Base-by-base conservation (phyloP, 2,113 vertebrate species). In the Cygnus buccinator region DNA sequence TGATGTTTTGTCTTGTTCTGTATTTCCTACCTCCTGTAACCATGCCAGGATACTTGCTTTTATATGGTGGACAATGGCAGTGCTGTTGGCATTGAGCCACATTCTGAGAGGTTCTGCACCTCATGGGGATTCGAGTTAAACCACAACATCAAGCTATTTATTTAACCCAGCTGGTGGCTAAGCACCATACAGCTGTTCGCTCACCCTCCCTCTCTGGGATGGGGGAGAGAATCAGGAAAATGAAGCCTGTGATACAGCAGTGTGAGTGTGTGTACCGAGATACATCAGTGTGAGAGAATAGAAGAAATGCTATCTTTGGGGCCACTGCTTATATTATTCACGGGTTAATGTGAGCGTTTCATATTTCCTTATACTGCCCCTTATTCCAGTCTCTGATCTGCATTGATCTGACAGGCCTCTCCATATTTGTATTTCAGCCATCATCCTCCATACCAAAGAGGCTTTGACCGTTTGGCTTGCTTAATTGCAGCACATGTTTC, bases 41-140 rank as follows among this genome's bases (percentile, higher is more conserved):
- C 19, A 0, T 93, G 82, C 91, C 5, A 10, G 89, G 90, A 78
- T 93, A 87, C 84, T 84, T 92, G 90, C 92, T 89, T 95, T 96
- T 94, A 74, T 94, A 39, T 29, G 75, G 29, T 67, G 87, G 90
- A 97, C 95, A 96, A 96, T 96, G 67, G 84, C 59, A 96, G 63
- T 37, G 87, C 59, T 29, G 82, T 39, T 95, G 94, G 92, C 82
- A 26, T 37, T n/a, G 72, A 89, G 87, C 87, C 8, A 1, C 54
- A 87, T 66, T 66, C 89, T 18, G 91, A 85, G 72, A 91, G 65
- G 44, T 73, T 87, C 87, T 25, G 61, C 29, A 55, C 87, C 87
- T 88, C 94, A 93, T 83, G 94, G 44, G 85, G 94, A 82, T 90
- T 88, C 0, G 13, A 91, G 87, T 93, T 95, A 90, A 80, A 95